Percentiles rank a stretch among this genome's conserved stretches.
phyloP scores from a whole-genome alignment of 2,888 invertebrate genomes.

The Strigamia crassipes region DNA sequence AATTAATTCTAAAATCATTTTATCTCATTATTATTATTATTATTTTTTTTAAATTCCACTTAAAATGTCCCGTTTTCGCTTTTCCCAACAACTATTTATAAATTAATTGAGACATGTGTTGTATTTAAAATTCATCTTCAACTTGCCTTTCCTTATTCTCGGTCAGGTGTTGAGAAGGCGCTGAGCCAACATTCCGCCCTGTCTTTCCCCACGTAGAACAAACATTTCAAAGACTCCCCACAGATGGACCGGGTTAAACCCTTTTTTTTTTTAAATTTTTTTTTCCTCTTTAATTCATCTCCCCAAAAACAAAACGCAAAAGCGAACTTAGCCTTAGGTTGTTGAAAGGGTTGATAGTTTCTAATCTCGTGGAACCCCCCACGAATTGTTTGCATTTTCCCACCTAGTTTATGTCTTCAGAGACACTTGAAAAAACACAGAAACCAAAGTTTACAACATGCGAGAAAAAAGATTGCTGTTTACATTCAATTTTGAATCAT shows the following conservation, averaged over 20 bases:
- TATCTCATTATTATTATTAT: too few species aligned
- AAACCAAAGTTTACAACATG: not conserved
- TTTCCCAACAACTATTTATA: not conserved
- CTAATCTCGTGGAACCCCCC: slow-evolving; percentile 31
- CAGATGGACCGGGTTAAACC: slow-evolving; percentile 31
- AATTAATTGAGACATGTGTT: slow-evolving; percentile 40
- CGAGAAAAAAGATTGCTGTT: not conserved
- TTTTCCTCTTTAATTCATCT: not conserved
- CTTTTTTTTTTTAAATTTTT: slow-evolving; percentile 27
- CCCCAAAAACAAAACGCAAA: not conserved
- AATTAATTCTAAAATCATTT: not conserved
- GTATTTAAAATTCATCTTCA: slow-evolving; percentile 25
- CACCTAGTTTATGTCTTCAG: slow-evolving; percentile 2
- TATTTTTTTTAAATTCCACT: too few species aligned
- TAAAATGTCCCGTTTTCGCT: too few species aligned
- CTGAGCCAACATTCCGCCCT: slow-evolving; percentile 29
- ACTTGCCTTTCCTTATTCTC: slow-evolving; percentile 8
- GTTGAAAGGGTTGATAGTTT: slow-evolving; percentile 35
- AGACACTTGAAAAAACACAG: slow-evolving; percentile 37
- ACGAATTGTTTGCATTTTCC: slow-evolving; percentile 38
- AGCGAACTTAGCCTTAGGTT: slow-evolving; percentile 2
- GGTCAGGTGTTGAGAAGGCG: slow-evolving; percentile 40
- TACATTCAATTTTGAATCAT: not conserved
- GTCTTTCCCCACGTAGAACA: slow-evolving; percentile 39
- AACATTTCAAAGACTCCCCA: slow-evolving; percentile 42